Conservation (phyloP, 2,888 invertebrate species). For the Meiosimyza platycephala region DNA sequence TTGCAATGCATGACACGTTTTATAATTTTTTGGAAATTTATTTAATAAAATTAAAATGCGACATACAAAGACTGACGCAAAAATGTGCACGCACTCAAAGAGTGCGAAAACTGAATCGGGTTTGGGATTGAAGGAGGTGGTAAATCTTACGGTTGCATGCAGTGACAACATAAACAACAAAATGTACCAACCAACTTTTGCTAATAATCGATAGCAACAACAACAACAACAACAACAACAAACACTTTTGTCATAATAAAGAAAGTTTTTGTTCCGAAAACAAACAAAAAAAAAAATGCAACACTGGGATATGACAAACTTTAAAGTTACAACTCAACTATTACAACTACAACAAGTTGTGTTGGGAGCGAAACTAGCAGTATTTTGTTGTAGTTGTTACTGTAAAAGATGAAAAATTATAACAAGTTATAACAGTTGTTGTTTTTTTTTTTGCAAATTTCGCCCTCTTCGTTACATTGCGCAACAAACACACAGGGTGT, state of each 20-base stretch:
- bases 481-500: conserved; percentile 11
- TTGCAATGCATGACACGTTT: conserved; percentile 22
- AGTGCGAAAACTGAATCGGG: too few relatives aligned
- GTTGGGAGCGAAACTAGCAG: not conserved
- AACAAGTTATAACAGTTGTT: conserved; percentile 18
- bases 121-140: too few relatives aligned
- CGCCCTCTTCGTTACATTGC: not conserved
- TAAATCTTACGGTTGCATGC: too few relatives aligned
- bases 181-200: not conserved
- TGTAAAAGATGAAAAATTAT: conserved; percentile 36
- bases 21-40: conserved; percentile 26
- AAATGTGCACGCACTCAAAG: too few relatives aligned
- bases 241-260: conserved; percentile 38
- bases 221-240: conserved; percentile 11
- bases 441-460: conserved; percentile 34
- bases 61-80: too few relatives aligned
- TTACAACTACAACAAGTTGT: conserved; percentile 18
- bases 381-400: conserved; percentile 13
- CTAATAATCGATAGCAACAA: conserved; percentile 33
- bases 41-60: conserved; percentile 21
- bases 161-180: too few relatives aligned
- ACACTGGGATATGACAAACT: conserved; percentile 36
- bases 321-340: conserved; percentile 22
- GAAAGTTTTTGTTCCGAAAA: conserved; percentile 1
- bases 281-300: conserved; percentile 19